phyloP scores from a whole-genome alignment of 2,113 vertebrate species.

The Syngnathus scovelli region DNA sequence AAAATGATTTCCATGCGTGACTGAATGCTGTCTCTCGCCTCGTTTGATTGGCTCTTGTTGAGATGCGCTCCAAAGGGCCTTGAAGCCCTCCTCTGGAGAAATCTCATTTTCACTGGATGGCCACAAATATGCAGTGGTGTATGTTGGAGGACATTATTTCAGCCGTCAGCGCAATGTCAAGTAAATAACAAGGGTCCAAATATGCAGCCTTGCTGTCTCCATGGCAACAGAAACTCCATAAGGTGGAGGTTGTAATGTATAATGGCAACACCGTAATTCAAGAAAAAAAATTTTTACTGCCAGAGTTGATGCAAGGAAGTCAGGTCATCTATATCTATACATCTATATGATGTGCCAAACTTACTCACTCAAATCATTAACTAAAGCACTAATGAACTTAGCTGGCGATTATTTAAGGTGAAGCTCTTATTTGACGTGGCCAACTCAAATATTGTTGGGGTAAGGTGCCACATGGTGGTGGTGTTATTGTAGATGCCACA shows the following conservation, averaged over 20 bases:
- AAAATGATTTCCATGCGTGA: conserved; percentile 3
- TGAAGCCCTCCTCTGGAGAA: background rate
- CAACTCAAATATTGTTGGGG: too few species aligned
- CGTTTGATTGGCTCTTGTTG: conserved; percentile 5
- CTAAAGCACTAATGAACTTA: too few species aligned
- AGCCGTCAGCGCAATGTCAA: background rate
- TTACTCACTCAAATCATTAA: too few species aligned
- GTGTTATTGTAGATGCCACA: background rate
- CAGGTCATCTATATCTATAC: background rate
- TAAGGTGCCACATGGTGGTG: background rate
- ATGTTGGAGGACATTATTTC: background rate
- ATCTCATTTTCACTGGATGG: conserved; percentile 2
- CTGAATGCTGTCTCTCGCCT: background rate
- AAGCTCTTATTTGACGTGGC: background rate
- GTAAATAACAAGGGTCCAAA: conserved; percentile 6
- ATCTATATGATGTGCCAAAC: too few species aligned
- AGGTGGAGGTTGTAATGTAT: background rate
- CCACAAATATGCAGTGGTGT: background rate
- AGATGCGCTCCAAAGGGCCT: background rate
- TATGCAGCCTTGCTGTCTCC: background rate
- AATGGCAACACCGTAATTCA: background rate
- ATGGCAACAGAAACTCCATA: background rate
- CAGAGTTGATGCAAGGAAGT: background rate
- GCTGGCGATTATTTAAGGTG: background rate
- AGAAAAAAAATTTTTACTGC: background rate